Evolutionary conservation across 2,113 vertebrate species (phyloP).

Genomic region (Piaya cayana): DNA sequence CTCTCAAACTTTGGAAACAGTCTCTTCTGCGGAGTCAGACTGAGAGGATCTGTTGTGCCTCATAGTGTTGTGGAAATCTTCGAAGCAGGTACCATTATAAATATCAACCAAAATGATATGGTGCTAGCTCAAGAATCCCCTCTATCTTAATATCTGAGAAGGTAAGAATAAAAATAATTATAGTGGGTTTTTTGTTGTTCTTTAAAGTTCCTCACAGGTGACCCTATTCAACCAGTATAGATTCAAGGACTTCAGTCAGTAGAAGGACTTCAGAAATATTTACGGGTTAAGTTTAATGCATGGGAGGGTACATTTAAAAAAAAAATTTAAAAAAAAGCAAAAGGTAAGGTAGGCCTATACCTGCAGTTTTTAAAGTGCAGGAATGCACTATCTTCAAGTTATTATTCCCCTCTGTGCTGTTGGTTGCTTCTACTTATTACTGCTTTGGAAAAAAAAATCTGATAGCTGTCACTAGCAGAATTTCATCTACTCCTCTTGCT

Average conservation of each 20-base stretch:
- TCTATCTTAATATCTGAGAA: conserved; percentile 6
- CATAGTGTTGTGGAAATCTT: background rate
- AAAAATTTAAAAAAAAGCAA: background rate
- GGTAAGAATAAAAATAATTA: background rate
- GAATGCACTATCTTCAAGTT: background rate
- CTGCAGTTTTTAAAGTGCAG: background rate
- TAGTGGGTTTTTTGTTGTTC: background rate
- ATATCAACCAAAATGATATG: background rate
- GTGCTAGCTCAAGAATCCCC: background rate
- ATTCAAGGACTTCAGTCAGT: conserved; percentile 4
- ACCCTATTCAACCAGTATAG: conserved; percentile 13
- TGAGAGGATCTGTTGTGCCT: background rate
- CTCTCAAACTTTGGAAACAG: background rate
- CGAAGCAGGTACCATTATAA: background rate
- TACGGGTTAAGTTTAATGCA: conserved; percentile 6
- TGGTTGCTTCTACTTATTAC: background rate
- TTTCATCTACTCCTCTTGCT: background rate
- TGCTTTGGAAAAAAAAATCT: background rate
- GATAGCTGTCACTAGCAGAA: background rate
- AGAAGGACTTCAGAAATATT: conserved; percentile 54
- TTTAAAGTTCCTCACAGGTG: background rate
- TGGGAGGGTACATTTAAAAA: background rate
- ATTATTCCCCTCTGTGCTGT: background rate
- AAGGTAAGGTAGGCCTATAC: background rate
- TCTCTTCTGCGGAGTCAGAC: background rate